A percentile compares a stretch with the other conserved stretches of the same genome.
phyloP scores from a whole-genome alignment of 2,113 vertebrate species.

The Octodon degus region DNA sequence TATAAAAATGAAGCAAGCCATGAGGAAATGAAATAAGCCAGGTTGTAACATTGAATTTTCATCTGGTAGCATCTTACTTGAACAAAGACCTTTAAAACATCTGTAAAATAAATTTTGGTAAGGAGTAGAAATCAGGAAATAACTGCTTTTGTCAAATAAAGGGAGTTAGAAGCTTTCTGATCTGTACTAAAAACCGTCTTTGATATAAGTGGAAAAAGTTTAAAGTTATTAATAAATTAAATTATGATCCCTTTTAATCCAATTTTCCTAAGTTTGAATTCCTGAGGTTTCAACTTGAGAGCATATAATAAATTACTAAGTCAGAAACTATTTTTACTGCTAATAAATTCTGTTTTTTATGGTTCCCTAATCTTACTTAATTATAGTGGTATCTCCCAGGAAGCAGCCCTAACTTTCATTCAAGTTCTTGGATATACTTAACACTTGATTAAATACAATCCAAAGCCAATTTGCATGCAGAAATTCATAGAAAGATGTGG shows the following conservation, averaged over 20 bases:
- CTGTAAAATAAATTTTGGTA: conserved; percentile 64
- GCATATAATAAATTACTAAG: conserved; percentile 54
- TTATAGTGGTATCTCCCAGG: conserved; percentile 77
- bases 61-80: conserved; percentile 54
- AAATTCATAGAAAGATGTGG: conserved; percentile 79
- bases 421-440: conserved; percentile 78
- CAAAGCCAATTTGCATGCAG: conserved; percentile 80
- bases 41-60: not conserved
- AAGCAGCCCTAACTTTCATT: conserved; percentile 75
- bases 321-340: conserved; percentile 57
- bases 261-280: conserved; percentile 58
- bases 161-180: not conserved
- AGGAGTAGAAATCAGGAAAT: conserved; percentile 59
- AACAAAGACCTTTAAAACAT: conserved; percentile 53
- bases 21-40: conserved; percentile 15
- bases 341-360: conserved; percentile 23
- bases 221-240: conserved; percentile 53
- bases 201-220: conserved; percentile 29
- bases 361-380: conserved; percentile 78
- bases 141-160: conserved; percentile 49
- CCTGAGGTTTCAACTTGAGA: conserved; percentile 35
- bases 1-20: conserved; percentile 30
- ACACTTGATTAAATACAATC: conserved; percentile 82
- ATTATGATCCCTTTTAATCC: conserved; percentile 51
- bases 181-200: not conserved